Evolutionary conservation across 2,888 invertebrate species (phyloP).

Genomic region (Pterobdella sp.): DNA sequence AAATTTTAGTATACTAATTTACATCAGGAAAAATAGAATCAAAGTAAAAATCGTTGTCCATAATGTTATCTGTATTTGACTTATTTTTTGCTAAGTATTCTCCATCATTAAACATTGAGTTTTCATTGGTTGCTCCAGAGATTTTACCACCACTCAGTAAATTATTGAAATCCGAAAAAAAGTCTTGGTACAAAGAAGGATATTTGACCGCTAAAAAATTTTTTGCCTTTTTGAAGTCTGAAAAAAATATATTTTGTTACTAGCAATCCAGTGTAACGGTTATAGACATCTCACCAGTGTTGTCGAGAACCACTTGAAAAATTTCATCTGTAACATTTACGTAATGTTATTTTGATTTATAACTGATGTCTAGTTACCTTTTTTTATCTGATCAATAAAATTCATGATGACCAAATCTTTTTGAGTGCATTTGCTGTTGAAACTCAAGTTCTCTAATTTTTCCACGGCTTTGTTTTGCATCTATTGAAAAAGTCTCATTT

Average conservation of each 20-base stretch:
- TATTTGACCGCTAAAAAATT: not conserved
- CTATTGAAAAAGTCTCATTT: not conserved
- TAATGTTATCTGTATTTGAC: not conserved
- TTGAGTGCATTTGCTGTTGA: not conserved
- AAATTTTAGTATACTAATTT: not conserved
- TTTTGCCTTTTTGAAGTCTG: not conserved
- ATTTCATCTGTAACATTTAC: not conserved
- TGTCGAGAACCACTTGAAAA: not conserved
- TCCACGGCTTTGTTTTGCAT: not conserved
- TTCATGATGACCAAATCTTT: not conserved
- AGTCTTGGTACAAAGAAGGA: not conserved
- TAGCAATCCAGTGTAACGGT: not conserved
- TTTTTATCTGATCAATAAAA: not conserved
- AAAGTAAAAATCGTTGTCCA: not conserved
- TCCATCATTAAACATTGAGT: not conserved
- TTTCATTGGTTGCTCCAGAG: not conserved
- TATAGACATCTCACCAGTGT: not conserved
- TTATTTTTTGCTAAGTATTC: not conserved
- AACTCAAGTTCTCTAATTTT: not conserved
- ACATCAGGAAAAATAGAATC: not conserved
- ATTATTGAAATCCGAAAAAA: not conserved
- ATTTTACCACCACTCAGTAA: not conserved
- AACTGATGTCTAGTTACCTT: not conserved
- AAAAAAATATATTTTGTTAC: not conserved
- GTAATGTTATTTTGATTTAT: not conserved